Percentiles rank a stretch among this genome's conserved stretches.
Conservation (phyloP, 2,888 invertebrate species). For the Drosophila kambysellisi region DNA sequence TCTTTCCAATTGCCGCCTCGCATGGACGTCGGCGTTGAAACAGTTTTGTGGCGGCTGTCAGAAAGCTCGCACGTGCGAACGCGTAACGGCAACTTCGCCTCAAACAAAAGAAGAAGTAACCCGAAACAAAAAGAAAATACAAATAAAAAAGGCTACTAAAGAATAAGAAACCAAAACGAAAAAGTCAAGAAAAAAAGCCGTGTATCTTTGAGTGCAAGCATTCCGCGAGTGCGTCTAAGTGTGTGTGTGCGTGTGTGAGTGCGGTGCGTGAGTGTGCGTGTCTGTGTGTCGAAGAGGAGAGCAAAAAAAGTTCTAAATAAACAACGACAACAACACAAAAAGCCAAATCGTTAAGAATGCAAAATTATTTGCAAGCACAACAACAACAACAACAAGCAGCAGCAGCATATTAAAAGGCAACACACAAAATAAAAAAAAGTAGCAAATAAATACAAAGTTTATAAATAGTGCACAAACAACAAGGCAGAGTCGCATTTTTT, state of each 20-base stretch:
- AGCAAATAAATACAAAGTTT: slow-evolving; percentile 57
- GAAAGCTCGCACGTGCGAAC: slow-evolving; percentile 76
- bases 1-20: slow-evolving; percentile 60
- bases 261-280: slow-evolving; percentile 25
- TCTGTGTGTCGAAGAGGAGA: slow-evolving; percentile 36
- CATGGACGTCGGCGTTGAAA: slow-evolving; percentile 41
- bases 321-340: slow-evolving; percentile 56
- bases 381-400: slow-evolving; percentile 10
- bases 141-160: slow-evolving; percentile 26
- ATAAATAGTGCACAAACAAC: slow-evolving; percentile 75
- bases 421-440: slow-evolving; percentile 21
- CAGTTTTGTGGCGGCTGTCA: slow-evolving; percentile 64
- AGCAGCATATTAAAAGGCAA: slow-evolving; percentile 45
- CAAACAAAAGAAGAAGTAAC: slow-evolving; percentile 42
- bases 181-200: slow-evolving; percentile 49
- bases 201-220: slow-evolving; percentile 48
- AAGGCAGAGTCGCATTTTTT: slow-evolving; percentile 45
- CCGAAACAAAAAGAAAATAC: slow-evolving; percentile 18
- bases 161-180: slow-evolving; percentile 49
- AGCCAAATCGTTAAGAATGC: slow-evolving; percentile 59
- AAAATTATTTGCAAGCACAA: slow-evolving; percentile 57
- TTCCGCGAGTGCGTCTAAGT: slow-evolving; percentile 18
- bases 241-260: slow-evolving; percentile 17
- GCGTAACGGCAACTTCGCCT: slow-evolving; percentile 57
- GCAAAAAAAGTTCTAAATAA: slow-evolving; percentile 61